Conservation (phyloP, 2,797 vertebrate species). For the Lateolabrax maculatus region DNA sequence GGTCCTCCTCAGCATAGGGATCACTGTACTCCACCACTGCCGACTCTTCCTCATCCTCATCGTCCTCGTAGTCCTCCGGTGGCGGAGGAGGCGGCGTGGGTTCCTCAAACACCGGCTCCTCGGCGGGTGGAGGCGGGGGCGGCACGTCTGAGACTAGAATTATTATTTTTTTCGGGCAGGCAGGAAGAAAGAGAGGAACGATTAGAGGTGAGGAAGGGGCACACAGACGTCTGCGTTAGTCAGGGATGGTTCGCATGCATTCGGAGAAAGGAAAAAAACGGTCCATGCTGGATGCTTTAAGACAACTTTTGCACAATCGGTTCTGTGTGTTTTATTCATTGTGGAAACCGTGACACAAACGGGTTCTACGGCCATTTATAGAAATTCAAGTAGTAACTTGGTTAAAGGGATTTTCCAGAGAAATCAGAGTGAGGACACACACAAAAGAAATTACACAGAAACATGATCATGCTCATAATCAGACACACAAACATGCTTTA, state of each 20-base stretch:
- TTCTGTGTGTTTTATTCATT: background rate
- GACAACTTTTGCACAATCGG: background rate
- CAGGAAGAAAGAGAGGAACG: background rate
- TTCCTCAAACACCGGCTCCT: conserved; percentile 93
- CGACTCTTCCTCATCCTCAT: conserved; percentile 97
- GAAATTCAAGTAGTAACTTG: background rate
- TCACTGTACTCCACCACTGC: conserved; percentile 99
- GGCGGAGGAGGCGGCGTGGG: conserved; percentile 93
- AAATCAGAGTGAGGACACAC: background rate
- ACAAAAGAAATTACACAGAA: background rate
- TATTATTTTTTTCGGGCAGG: conserved; percentile 7
- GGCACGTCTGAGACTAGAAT: conserved; percentile 94
- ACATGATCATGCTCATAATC: conserved; percentile 5
- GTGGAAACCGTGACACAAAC: background rate
- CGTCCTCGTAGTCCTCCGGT: conserved; percentile 95
- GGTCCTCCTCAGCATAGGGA: conserved; percentile 98
- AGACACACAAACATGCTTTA: conserved; percentile 20
- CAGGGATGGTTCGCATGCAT: conserved; percentile 32
- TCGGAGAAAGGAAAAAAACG: background rate
- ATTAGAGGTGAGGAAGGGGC: background rate
- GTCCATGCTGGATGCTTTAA: conserved; percentile 12
- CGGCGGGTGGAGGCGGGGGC: conserved; percentile 92
- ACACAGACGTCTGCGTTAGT: background rate
- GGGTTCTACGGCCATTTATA: background rate
- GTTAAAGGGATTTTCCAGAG: background rate